Conservation (phyloP, 2,888 invertebrate genomes). For the Andricus quercusramuli region DNA sequence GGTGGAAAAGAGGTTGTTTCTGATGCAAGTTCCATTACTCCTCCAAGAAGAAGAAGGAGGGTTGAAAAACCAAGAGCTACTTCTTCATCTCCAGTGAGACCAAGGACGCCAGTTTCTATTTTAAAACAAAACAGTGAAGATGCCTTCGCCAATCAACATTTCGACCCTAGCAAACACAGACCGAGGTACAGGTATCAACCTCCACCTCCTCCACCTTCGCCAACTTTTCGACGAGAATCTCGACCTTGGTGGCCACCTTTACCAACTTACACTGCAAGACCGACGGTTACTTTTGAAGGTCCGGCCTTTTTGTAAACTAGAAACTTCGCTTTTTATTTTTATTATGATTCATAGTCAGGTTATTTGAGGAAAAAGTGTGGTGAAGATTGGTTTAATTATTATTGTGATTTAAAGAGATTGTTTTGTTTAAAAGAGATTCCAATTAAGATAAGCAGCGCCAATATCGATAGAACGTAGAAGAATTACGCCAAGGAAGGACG, state of each 20-base stretch:
- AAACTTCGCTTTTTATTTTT: slow-evolving; percentile 34
- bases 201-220: slow-evolving; percentile 81
- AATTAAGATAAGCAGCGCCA: slow-evolving; percentile 55
- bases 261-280: slow-evolving; percentile 81
- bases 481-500: slow-evolving; percentile 47
- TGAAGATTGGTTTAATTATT: slow-evolving; percentile 18
- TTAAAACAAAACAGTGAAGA: slow-evolving; percentile 75
- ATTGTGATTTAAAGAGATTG: neutral
- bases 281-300: slow-evolving; percentile 89
- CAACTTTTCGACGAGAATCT: slow-evolving; percentile 77
- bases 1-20: slow-evolving; percentile 28
- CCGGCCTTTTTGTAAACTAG: slow-evolving; percentile 63
- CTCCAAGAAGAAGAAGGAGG: slow-evolving; percentile 52
- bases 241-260: slow-evolving; percentile 80
- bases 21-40: slow-evolving; percentile 47
- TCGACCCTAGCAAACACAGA: slow-evolving; percentile 87
- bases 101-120: slow-evolving; percentile 76
- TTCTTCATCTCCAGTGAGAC: slow-evolving; percentile 61
- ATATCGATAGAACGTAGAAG: slow-evolving; percentile 66
- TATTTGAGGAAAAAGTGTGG: neutral
- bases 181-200: slow-evolving; percentile 90
- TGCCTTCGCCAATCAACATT: slow-evolving; percentile 84
- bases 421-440: slow-evolving; percentile 26
- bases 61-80: slow-evolving; percentile 50
- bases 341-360: slow-evolving; percentile 6